phyloP scores from a whole-genome alignment of 1,140 invertebrate genomes.

The Diorhabda sublineata region DNA sequence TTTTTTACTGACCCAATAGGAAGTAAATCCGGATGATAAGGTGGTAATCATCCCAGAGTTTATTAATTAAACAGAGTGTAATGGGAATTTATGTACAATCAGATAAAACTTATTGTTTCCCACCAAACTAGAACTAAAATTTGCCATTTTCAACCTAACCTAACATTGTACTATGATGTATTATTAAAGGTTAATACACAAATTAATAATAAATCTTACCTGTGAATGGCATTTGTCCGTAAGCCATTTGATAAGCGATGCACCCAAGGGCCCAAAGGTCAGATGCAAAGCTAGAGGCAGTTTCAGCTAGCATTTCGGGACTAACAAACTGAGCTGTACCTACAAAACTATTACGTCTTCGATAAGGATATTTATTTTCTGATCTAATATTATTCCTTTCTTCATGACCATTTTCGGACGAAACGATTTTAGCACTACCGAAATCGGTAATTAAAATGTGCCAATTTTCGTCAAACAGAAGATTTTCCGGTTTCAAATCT shows the following conservation, averaged over 20 bases:
- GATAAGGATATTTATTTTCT: slow-evolving; percentile 40
- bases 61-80: no score
- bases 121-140: no score
- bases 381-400: slow-evolving; percentile 29
- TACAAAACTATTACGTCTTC: slow-evolving; percentile 59
- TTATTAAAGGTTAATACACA: no score
- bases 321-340: slow-evolving; percentile 95
- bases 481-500: slow-evolving; percentile 88
- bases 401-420: slow-evolving; percentile 9
- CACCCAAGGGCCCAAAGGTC: slow-evolving; percentile 99
- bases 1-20: no score
- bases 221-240: slow-evolving; percentile 87
- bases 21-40: no score
- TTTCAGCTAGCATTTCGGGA: slow-evolving; percentile 87
- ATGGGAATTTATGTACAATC: no score
- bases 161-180: no score
- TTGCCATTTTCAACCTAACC: no score
- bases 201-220: slow-evolving; percentile 37
- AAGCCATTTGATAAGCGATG: slow-evolving; percentile 96
- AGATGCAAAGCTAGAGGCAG: slow-evolving; percentile 72
- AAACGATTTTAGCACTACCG: slow-evolving; percentile 86
- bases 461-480: slow-evolving; percentile 87
- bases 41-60: no score
- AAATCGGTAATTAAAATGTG: slow-evolving; percentile 97
- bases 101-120: no score